A percentile compares a stretch with the other conserved stretches of the same genome.
Evolutionary conservation across 2,797 vertebrate genomes (phyloP).

Genomic region (Euthynnus affinis): DNA sequence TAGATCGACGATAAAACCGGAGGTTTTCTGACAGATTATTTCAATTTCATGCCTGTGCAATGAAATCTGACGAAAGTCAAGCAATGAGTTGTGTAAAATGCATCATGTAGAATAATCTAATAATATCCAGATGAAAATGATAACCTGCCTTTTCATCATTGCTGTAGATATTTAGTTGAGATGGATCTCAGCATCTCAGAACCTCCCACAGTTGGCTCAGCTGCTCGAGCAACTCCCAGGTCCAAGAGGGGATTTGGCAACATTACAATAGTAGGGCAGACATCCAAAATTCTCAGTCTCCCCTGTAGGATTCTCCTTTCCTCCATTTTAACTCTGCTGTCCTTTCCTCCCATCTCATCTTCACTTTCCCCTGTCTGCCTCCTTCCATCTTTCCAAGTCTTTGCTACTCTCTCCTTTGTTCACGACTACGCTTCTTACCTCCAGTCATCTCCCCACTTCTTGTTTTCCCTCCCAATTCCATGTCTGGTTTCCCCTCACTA

Average conservation of each 20-base stretch:
- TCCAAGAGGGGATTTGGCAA: constrained; percentile 70
- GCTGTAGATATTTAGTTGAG: constrained; percentile 39
- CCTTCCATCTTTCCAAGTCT: neutral
- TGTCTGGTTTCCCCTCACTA: constrained; percentile 23
- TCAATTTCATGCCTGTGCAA: constrained; percentile 25
- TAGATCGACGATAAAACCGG: constrained; percentile 1
- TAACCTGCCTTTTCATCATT: constrained; percentile 48
- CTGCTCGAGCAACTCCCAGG: constrained; percentile 48
- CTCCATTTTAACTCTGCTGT: constrained; percentile 25
- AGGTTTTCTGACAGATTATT: constrained; percentile 39
- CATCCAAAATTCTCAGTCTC: constrained; percentile 57
- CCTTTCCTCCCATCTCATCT: constrained; percentile 37
- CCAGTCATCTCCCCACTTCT: neutral
- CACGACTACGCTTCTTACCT: neutral
- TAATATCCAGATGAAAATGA: constrained; percentile 48
- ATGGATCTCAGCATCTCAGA: constrained; percentile 50
- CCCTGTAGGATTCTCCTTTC: constrained; percentile 33
- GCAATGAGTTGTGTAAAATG: constrained; percentile 16
- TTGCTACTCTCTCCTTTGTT: neutral
- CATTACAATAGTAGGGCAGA: constrained; percentile 59
- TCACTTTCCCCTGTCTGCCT: neutral
- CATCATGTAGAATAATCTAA: constrained; percentile 30
- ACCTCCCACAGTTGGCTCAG: constrained; percentile 68
- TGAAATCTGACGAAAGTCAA: constrained; percentile 37
- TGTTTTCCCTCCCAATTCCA: neutral